phyloP scores from a whole-genome alignment of 92 coral and sea anemone genomes.

The Porites lobata region DNA sequence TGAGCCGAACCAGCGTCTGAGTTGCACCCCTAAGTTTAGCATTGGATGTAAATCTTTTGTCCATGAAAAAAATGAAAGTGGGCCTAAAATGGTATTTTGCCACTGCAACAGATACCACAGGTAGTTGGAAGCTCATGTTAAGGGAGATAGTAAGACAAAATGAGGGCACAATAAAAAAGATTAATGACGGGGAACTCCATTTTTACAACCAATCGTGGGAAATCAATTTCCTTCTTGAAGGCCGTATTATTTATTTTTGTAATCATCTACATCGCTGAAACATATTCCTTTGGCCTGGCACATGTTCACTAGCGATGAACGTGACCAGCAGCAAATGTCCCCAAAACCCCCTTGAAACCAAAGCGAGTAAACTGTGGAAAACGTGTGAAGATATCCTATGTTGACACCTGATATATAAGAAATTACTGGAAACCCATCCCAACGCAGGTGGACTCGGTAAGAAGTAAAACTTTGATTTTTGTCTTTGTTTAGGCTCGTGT shows the following conservation, averaged over 20 bases:
- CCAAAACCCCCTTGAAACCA: neutral
- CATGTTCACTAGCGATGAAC: slow-evolving; percentile 1
- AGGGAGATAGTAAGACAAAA: too few relatives aligned
- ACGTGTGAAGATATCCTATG: slow-evolving; percentile 66
- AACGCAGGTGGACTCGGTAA: slow-evolving; percentile 70
- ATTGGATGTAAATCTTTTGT: too few relatives aligned
- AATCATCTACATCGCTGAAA: neutral
- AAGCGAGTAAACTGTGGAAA: neutral
- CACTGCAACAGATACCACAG: too few relatives aligned
- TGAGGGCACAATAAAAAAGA: too few relatives aligned
- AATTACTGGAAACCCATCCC: slow-evolving; percentile 57
- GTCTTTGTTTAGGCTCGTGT: slow-evolving; percentile 59
- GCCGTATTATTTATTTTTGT: neutral
- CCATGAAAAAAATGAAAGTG: too few relatives aligned
- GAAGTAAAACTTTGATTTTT: slow-evolving; percentile 59
- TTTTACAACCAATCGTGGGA: neutral
- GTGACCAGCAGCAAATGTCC: neutral
- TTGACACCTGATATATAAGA: slow-evolving; percentile 83
- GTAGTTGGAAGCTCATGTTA: too few relatives aligned
- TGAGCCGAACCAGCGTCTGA: neutral
- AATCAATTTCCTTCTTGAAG: neutral
- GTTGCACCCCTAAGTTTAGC: too few relatives aligned
- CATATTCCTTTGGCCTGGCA: neutral
- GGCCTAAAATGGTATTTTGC: too few relatives aligned
- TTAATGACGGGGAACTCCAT: neutral